Evolutionary conservation across 2,113 vertebrate genomes (phyloP), one percentile per base, ranked within the genome.

Genomic region (Nothocercus julius): DNA sequence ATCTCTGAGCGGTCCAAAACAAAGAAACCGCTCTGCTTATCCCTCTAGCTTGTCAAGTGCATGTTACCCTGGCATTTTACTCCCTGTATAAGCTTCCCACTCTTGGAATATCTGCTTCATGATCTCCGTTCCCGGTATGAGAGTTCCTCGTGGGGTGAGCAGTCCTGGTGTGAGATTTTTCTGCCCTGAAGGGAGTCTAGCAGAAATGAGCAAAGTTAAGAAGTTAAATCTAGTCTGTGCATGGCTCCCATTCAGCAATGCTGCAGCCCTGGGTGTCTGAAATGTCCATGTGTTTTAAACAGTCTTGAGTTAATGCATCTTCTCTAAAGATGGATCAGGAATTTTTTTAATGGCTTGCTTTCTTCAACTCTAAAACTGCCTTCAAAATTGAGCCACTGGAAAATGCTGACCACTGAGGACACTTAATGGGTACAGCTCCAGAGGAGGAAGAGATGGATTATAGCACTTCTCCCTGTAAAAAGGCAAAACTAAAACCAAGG

Each of bases 381-480:
- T 89, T 88, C 81, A 89, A 92, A 90, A 88, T 27, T 32, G 36
- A 95, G 75, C 64, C 45, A 59, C 30, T 49, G 49, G 72, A 77
- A 95, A 92, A 15, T 40, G 51, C 5, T 25, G 69, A 74, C 56
- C 5, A 32, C 45, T 24, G 24, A 9, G 44, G 87, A 80, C 25
- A 22, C 32, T 72, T 68, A 68, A 19, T 28, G 78, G 62, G 25
- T 64, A 34, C 54, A 64, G 94, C 77, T 83, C 82, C 82, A 4
- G 2, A 73, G 82, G 80, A 88, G 24, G n/a, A 80, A 45, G 78
- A 61, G 78, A 64, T 74, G 36, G 40, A 80, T 75, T 92, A 67
- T 22, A 83, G 13, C 11, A 24, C 17, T 77, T 69, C 30, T 73
- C 32, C 66, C 13, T 47, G 34, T 53, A 74, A 90, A 64, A 88